Conservation (phyloP, 2,888 invertebrate species). For the Scaptomyza reducta region DNA sequence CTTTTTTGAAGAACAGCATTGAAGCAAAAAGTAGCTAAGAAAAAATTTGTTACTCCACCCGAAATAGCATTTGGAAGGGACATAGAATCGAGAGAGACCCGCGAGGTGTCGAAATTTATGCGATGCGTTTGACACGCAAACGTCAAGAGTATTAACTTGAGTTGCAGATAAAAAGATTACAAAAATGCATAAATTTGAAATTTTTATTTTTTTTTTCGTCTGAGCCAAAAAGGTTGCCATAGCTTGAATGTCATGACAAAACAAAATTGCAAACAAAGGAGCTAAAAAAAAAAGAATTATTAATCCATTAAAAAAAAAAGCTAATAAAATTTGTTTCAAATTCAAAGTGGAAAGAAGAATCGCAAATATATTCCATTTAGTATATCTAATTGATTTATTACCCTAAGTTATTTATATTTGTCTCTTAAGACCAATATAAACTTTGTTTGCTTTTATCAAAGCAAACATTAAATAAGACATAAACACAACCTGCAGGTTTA, state of each 20-base stretch:
- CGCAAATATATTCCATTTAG: no score
- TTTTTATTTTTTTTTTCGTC: no score
- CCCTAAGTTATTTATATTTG: no score
- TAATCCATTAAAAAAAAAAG: no score
- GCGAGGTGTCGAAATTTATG: conserved; percentile 19
- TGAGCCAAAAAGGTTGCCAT: conserved; percentile 1
- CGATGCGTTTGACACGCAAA: conserved; percentile 42
- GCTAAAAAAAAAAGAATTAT: no score
- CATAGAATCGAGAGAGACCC: conserved; percentile 6
- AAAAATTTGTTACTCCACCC: conserved; percentile 22
- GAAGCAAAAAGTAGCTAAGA: conserved; percentile 33
- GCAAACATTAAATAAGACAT: not conserved
- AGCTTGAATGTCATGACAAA: not conserved
- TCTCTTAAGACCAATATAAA: no score
- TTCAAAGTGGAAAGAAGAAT: no score
- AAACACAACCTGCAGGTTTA: not conserved
- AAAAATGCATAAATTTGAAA: conserved; percentile 6
- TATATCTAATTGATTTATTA: no score
- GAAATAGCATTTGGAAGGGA: conserved; percentile 12
- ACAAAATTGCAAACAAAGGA: no score
- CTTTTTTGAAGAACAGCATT: conserved; percentile 31
- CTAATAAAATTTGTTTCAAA: no score
- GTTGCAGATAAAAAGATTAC: conserved; percentile 3
- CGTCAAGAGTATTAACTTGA: conserved; percentile 11
- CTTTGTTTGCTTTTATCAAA: no score